Conservation (phyloP, 2,888 invertebrate species). For the Acleris laterana region DNA sequence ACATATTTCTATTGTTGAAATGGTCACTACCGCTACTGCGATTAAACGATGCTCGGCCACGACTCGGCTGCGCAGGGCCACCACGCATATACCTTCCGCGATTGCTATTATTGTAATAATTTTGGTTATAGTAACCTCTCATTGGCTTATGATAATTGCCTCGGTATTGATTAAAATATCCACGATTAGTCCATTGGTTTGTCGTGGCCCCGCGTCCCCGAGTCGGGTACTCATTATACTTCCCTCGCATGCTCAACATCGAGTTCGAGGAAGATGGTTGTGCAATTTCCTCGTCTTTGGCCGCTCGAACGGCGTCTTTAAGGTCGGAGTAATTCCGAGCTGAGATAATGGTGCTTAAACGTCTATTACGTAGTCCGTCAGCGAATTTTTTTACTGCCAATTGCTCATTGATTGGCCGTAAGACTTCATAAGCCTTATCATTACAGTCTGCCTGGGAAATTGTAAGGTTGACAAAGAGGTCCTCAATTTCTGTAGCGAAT, state of each 20-base stretch:
- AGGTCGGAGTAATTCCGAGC: constrained; percentile 24
- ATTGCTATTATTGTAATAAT: background rate
- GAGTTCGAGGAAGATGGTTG: constrained; percentile 15
- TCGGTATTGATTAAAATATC: constrained; percentile 3
- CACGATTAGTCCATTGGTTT: background rate
- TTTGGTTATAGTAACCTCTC: background rate
- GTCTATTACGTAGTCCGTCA: constrained; percentile 29
- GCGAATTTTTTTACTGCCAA: constrained; percentile 31
- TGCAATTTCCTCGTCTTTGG: constrained; percentile 19
- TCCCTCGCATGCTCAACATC: constrained; percentile 7
- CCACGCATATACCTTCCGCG: constrained; percentile 4
- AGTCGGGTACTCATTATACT: background rate
- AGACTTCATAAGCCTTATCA: constrained; percentile 19
- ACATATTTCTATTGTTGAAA: constrained; percentile 17
- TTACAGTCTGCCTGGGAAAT: constrained; percentile 23
- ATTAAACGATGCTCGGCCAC: constrained; percentile 4
- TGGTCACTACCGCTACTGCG: constrained; percentile 15
- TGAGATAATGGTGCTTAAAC: constrained; percentile 23
- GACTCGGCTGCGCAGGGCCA: constrained; percentile 2
- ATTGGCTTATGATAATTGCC: constrained; percentile 13
- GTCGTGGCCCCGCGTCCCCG: background rate
- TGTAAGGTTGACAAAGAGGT: constrained; percentile 30
- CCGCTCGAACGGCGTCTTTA: constrained; percentile 27
- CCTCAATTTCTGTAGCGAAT: constrained; percentile 17
- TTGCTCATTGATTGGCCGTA: constrained; percentile 33